Evolutionary conservation across 1,140 invertebrate genomes (phyloP).

Genomic region (Bursaphelenchus mucronatus): DNA sequence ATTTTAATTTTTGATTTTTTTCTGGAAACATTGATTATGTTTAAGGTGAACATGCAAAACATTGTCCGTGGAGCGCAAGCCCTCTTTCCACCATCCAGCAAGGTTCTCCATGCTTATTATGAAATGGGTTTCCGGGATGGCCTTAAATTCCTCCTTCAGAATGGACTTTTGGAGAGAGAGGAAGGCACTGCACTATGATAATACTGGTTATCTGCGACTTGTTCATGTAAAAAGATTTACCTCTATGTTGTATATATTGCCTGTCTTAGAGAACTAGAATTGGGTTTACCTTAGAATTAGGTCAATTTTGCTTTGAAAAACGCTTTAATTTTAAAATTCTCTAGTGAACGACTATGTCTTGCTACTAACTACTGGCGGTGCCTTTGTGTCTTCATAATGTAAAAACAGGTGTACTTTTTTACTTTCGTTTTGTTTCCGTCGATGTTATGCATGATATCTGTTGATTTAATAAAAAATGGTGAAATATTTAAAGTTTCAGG

Average conservation of each 20-base stretch:
- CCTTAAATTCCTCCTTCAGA: slow-evolving; percentile 59
- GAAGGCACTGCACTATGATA: slow-evolving; percentile 42
- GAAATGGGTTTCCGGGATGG: slow-evolving; percentile 61
- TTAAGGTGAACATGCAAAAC: slow-evolving; percentile 62
- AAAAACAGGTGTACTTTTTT: too few relatives aligned
- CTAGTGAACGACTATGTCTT: too few relatives aligned
- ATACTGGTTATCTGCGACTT: slow-evolving; percentile 16
- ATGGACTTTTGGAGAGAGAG: slow-evolving; percentile 55
- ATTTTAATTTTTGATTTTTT: neutral
- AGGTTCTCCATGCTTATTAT: slow-evolving; percentile 60
- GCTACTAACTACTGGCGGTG: too few relatives aligned
- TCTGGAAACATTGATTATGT: slow-evolving; percentile 42
- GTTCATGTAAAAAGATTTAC: neutral
- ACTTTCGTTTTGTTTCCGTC: too few relatives aligned
- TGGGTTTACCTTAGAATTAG: too few relatives aligned
- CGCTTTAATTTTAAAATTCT: too few relatives aligned
- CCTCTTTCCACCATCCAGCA: slow-evolving; percentile 61
- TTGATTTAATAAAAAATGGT: too few relatives aligned
- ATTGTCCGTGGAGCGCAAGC: slow-evolving; percentile 60
- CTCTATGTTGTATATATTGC: neutral
- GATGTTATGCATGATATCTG: too few relatives aligned
- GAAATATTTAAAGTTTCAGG: too few relatives aligned
- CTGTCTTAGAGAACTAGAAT: neutral
- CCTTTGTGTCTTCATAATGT: too few relatives aligned
- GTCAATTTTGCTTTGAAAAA: too few relatives aligned